These are phyloP conservation scores for Synergus itoensis DNA, from an alignment of 2,888 invertebrate genomes.

Conservation along the genomic window DNA sequence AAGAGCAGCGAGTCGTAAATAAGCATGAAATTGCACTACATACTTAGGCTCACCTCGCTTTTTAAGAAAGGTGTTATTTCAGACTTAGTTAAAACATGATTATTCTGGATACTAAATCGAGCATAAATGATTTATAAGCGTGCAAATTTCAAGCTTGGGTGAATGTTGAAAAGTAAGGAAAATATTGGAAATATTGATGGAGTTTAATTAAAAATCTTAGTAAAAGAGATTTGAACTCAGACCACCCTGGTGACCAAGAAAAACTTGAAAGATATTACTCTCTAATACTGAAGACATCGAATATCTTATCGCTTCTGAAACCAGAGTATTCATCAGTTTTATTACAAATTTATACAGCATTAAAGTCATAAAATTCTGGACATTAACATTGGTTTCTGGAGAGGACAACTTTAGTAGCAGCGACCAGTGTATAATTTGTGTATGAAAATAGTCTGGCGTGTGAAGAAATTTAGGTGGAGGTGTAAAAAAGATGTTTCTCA, in stretches of 20 bases:
- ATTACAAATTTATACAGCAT: neutral
- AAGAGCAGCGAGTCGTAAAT: neutral
- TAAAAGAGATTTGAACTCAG: too few species aligned
- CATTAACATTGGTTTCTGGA: neutral
- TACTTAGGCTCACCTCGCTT: too few species aligned
- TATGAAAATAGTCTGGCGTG: neutral
- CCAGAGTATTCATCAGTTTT: neutral
- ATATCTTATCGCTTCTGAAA: neutral
- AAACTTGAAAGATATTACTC: neutral
- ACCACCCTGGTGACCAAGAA: neutral
- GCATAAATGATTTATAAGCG: too few species aligned
- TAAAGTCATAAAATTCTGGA: neutral
- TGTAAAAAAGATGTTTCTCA: neutral
- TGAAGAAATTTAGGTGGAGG: neutral
- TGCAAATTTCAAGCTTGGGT: too few species aligned
- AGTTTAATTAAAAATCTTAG: too few species aligned
- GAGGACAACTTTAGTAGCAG: neutral
- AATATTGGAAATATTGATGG: too few species aligned
- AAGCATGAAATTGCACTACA: neutral
- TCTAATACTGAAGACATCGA: neutral
- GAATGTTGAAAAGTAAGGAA: too few species aligned
- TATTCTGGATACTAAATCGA: too few species aligned
- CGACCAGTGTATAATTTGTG: neutral
- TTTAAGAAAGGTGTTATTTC: too few species aligned
- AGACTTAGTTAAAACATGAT: too few species aligned